Evolutionary conservation across 2,113 vertebrate species (phyloP).

Genomic region (Melanerpes aurifrons): DNA sequence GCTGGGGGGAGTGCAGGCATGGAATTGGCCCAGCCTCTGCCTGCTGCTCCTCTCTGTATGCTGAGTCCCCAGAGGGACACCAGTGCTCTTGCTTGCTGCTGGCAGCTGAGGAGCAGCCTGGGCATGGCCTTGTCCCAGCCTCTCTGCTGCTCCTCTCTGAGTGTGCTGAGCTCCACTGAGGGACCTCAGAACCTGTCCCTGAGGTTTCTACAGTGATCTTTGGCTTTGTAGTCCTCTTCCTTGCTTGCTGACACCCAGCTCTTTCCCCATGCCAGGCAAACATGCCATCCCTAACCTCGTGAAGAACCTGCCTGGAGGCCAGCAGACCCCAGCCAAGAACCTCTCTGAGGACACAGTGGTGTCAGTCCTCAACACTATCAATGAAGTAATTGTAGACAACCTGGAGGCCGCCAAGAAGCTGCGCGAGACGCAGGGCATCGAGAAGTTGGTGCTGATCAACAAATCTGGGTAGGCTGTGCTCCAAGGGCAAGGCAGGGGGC

Average conservation of each 20-base stretch:
- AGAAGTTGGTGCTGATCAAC: slow-evolving; percentile 94
- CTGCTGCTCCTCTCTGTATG: too few species aligned
- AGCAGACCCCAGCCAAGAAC: slow-evolving; percentile 84
- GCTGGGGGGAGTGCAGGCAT: too few species aligned
- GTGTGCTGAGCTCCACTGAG: not conserved
- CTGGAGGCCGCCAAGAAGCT: slow-evolving; percentile 91
- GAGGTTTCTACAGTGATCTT: not conserved
- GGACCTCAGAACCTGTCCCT: not conserved
- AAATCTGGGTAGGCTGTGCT: slow-evolving; percentile 83
- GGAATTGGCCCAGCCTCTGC: too few species aligned
- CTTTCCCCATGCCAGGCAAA: slow-evolving; percentile 77
- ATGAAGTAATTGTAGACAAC: slow-evolving; percentile 90
- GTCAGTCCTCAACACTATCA: slow-evolving; percentile 90
- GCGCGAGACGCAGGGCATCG: slow-evolving; percentile 89
- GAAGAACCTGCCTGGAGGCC: slow-evolving; percentile 88
- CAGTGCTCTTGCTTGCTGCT: too few species aligned
- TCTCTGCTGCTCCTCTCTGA: too few species aligned
- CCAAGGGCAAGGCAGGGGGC: not conserved
- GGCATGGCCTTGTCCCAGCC: too few species aligned
- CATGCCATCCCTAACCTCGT: slow-evolving; percentile 90
- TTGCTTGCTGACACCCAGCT: not conserved
- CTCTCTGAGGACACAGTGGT: slow-evolving; percentile 91
- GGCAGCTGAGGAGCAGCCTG: too few species aligned
- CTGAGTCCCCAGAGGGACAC: fast-evolving
- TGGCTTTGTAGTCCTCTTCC: not conserved